phyloP scores from a whole-genome alignment of 2,113 vertebrate genomes.

The Chlorodrepanis virens region DNA sequence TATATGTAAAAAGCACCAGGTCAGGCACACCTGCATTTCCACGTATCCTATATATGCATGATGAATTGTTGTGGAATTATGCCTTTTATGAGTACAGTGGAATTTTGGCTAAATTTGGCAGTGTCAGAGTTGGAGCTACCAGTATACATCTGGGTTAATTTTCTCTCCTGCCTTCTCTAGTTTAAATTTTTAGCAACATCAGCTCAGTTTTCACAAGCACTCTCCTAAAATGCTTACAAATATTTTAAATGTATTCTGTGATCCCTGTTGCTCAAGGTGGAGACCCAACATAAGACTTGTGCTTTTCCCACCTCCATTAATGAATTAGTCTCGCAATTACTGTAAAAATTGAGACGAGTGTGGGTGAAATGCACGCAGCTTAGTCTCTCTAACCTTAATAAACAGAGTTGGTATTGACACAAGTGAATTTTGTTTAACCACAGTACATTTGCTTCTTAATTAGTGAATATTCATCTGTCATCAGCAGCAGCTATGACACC shows the following conservation, averaged over 20 bases:
- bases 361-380: constrained; percentile 6
- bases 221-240: not conserved
- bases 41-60: not conserved
- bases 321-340: constrained; percentile 47
- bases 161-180: not conserved
- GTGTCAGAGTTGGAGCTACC: not conserved
- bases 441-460: constrained; percentile 87
- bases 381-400: constrained; percentile 67
- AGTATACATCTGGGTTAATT: not conserved
- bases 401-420: constrained; percentile 79
- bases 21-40: not conserved
- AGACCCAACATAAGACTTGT: constrained; percentile 34
- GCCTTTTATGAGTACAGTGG: not conserved
- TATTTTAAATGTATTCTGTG: not conserved
- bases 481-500: constrained; percentile 78
- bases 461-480: constrained; percentile 83
- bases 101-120: constrained; percentile 20
- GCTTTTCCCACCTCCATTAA: constrained; percentile 30
- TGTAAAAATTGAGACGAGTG: constrained; percentile 46
- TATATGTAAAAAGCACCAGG: not conserved
- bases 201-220: not conserved
- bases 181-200: not conserved
- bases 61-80: not conserved
- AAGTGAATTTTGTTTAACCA: constrained; percentile 86
- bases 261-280: constrained; percentile 35